Evolutionary conservation across 2,113 vertebrate genomes (phyloP).

Genomic region (Catharus fuscescens): DNA sequence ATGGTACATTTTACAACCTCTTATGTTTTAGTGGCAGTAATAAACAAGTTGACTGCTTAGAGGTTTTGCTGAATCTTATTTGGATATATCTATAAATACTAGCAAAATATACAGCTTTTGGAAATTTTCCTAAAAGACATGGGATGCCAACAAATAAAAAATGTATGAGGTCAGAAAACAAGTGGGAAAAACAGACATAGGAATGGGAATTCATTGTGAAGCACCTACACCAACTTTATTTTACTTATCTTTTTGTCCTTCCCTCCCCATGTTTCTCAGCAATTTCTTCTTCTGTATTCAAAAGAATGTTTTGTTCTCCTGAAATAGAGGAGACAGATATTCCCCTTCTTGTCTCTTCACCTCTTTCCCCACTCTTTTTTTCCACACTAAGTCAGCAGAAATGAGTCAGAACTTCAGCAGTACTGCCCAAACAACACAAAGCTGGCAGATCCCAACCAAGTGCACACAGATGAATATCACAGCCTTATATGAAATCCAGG

Average conservation of each 20-base stretch:
- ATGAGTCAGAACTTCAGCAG: background rate
- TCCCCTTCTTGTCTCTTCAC: background rate
- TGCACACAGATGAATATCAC: background rate
- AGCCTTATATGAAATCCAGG: background rate
- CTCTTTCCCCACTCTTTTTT: background rate
- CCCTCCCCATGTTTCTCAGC: background rate
- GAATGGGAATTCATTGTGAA: background rate
- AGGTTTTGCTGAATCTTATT: background rate
- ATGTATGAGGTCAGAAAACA: slow-evolving; percentile 20
- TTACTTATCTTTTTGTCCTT: background rate
- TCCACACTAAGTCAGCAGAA: background rate
- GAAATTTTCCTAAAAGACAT: background rate
- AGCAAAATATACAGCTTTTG: slow-evolving; percentile 24
- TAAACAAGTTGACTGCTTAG: background rate
- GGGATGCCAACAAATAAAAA: background rate
- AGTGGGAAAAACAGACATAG: background rate
- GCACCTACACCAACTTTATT: background rate
- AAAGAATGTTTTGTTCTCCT: background rate
- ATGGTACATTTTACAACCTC: background rate
- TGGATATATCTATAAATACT: background rate
- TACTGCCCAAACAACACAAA: background rate
- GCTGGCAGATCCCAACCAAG: background rate
- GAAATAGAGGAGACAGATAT: background rate
- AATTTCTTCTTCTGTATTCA: background rate
- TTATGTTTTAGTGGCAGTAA: background rate